Evolutionary conservation across 2,113 vertebrate genomes (phyloP).

Genomic region (Mirza zaza): DNA sequence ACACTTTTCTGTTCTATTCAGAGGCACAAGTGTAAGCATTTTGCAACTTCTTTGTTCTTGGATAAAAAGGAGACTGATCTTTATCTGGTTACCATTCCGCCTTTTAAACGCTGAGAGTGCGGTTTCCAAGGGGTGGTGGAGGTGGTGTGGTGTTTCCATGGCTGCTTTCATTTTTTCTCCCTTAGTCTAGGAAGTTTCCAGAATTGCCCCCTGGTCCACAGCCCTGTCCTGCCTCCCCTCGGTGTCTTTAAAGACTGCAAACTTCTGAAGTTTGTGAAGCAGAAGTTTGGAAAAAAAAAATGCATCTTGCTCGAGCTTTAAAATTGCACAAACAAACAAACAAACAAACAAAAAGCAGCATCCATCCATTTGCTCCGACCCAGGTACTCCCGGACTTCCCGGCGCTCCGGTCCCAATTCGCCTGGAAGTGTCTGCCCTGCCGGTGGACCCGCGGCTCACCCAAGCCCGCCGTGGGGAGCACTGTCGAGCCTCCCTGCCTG

Average conservation of each 20-base stretch:
- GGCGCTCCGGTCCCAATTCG: too few species aligned
- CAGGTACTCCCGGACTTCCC: not conserved
- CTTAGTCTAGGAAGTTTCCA: constrained; percentile 25
- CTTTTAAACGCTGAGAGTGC: constrained; percentile 69
- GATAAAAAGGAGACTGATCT: constrained; percentile 79
- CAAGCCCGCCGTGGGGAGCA: too few species aligned
- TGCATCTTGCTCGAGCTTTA: constrained; percentile 35
- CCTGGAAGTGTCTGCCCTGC: not conserved
- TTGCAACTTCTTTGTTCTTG: constrained; percentile 81
- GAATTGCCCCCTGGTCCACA: not conserved
- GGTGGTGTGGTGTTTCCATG: constrained; percentile 48
- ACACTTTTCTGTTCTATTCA: constrained; percentile 74
- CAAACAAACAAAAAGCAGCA: not conserved
- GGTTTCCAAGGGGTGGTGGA: constrained; percentile 9
- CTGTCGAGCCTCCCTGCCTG: too few species aligned
- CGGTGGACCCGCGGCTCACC: fast-evolving
- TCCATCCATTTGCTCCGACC: not conserved
- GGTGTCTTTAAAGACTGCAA: not conserved
- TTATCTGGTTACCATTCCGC: constrained; percentile 76
- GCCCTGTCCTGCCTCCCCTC: not conserved
- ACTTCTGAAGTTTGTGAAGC: constrained; percentile 28
- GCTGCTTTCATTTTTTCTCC: constrained; percentile 31
- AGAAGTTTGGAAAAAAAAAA: constrained; percentile 16
- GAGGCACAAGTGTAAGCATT: constrained; percentile 70
- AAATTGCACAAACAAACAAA: constrained; percentile 5